phyloP scores from a whole-genome alignment of 2,888 invertebrate genomes.

The Sarcophaga caerulescens region DNA sequence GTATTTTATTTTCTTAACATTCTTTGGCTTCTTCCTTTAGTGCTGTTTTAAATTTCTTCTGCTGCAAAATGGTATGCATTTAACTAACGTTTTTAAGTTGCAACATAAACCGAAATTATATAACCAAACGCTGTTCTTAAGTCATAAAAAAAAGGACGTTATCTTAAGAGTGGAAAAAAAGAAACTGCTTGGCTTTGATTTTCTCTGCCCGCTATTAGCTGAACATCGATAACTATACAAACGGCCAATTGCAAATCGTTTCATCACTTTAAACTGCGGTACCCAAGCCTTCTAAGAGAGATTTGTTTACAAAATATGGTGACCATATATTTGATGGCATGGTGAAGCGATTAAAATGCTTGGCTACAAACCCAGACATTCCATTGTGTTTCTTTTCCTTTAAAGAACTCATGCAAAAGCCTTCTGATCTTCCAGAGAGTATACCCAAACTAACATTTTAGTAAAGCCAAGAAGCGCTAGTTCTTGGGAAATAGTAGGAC shows the following conservation, averaged over 20 bases:
- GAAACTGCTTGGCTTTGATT: constrained; percentile 24
- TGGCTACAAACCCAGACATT: too few species aligned
- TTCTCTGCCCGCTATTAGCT: not conserved
- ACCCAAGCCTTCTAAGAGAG: too few species aligned
- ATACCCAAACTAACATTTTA: too few species aligned
- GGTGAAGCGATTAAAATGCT: too few species aligned
- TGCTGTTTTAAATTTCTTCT: constrained; percentile 33
- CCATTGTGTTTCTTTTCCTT: too few species aligned
- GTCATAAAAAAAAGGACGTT: not conserved
- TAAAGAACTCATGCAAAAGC: too few species aligned
- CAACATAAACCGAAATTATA: not conserved
- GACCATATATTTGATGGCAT: too few species aligned
- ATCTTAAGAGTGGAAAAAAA: not conserved
- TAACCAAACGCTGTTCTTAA: not conserved
- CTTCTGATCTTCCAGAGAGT: too few species aligned
- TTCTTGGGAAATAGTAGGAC: too few species aligned
- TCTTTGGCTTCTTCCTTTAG: constrained; percentile 3
- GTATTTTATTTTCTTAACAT: not conserved
- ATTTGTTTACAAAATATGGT: too few species aligned
- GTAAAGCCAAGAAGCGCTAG: too few species aligned
- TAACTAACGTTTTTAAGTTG: constrained; percentile 31
- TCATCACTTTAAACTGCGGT: too few species aligned
- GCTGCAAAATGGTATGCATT: constrained; percentile 59
- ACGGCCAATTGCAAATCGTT: not conserved
- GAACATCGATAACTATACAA: not conserved